Percentiles rank a stretch among this genome's conserved stretches.
phyloP scores from a whole-genome alignment of 2,113 vertebrate species.

The Periophthalmodon schlosseri region DNA sequence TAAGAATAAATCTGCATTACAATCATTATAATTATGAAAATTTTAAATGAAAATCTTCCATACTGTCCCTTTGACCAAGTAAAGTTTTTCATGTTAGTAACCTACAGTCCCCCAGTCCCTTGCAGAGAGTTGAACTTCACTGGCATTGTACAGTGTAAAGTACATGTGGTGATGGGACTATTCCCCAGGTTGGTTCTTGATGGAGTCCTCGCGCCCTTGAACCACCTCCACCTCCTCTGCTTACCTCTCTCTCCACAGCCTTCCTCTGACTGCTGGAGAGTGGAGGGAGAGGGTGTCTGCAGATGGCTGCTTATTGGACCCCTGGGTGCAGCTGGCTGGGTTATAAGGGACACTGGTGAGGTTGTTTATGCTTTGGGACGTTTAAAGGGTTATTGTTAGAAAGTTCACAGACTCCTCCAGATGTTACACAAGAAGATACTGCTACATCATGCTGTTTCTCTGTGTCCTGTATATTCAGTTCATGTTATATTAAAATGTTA shows the following conservation, averaged over 20 bases:
- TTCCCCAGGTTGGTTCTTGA: constrained; percentile 70
- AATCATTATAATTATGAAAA: no score
- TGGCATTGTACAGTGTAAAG: constrained; percentile 22
- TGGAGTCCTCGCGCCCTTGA: constrained; percentile 73
- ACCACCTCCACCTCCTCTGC: constrained; percentile 57
- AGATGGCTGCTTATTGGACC: constrained; percentile 83
- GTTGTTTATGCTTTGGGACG: constrained; percentile 54
- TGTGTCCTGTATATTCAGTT: neutral
- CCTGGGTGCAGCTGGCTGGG: constrained; percentile 64
- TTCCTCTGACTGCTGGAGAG: constrained; percentile 66
- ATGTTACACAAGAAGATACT: neutral
- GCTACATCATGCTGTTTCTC: neutral
- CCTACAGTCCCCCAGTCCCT: no score
- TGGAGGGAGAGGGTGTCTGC: constrained; percentile 74
- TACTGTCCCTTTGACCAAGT: no score
- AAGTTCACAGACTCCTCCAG: constrained; percentile 8
- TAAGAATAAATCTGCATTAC: no score
- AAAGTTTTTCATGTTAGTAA: neutral
- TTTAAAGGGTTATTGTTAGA: constrained; percentile 27
- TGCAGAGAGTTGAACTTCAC: neutral
- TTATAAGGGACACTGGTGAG: constrained; percentile 51
- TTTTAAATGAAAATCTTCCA: no score
- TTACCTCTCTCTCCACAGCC: constrained; percentile 30
- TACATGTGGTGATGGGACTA: constrained; percentile 35
- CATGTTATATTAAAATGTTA: no score